Percentiles rank a stretch among this genome's conserved stretches.
Evolutionary conservation across 2,888 invertebrate genomes (phyloP).

Genomic region (Dugesia japonica): DNA sequence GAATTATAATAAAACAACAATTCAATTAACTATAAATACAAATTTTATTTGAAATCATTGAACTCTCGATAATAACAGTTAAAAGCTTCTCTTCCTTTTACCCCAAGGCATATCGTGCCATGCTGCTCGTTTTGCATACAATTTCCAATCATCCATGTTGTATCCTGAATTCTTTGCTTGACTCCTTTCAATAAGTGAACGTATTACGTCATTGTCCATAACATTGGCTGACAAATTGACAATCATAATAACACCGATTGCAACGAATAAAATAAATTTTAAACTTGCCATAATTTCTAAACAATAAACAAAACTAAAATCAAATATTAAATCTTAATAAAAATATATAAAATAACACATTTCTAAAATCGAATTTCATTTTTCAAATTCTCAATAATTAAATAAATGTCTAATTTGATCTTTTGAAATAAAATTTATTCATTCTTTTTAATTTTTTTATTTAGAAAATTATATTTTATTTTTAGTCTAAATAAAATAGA

Average conservation of each 20-base stretch:
- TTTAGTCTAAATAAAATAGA: too few species aligned
- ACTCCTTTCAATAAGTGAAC: not conserved
- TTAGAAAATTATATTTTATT: too few species aligned
- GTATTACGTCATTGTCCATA: not conserved
- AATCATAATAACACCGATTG: not conserved
- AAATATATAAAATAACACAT: too few species aligned
- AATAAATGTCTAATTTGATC: too few species aligned
- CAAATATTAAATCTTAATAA: too few species aligned
- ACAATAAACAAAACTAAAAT: too few species aligned
- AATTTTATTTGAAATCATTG: not conserved
- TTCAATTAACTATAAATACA: not conserved
- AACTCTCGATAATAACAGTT: not conserved
- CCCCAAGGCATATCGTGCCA: conserved; percentile 13
- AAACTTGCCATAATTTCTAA: not conserved
- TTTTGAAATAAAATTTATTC: too few species aligned
- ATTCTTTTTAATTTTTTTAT: too few species aligned
- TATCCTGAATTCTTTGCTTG: not conserved
- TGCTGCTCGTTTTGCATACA: not conserved
- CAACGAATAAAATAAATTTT: not conserved
- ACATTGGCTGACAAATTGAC: not conserved
- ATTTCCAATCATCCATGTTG: not conserved
- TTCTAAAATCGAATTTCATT: too few species aligned
- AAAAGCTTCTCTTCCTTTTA: not conserved
- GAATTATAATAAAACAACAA: not conserved
- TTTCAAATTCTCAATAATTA: too few species aligned